Evolutionary conservation across 2,888 invertebrate species (phyloP).

Genomic region (Congeria kusceri): DNA sequence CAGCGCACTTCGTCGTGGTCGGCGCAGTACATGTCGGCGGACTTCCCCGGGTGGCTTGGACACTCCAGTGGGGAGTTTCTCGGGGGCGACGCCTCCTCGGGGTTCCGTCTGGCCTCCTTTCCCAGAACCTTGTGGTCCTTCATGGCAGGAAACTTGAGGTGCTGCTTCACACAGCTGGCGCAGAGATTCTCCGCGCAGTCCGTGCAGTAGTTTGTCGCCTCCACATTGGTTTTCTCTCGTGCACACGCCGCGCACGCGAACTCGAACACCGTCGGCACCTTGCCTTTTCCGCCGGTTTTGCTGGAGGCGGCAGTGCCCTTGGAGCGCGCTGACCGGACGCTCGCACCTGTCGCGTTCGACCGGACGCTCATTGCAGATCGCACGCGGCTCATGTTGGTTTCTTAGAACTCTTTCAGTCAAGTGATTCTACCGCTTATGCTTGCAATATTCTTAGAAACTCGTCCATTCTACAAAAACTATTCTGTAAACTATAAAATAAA

Average conservation of each 20-base stretch:
- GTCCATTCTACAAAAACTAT: no score
- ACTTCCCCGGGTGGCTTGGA: slow-evolving; percentile 42
- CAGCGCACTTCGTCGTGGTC: slow-evolving; percentile 57
- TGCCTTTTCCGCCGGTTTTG: background rate
- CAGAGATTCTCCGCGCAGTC: slow-evolving; percentile 56
- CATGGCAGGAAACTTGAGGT: slow-evolving; percentile 51
- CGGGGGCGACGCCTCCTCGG: background rate
- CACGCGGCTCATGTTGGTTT: slow-evolving; percentile 23
- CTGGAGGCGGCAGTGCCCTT: slow-evolving; percentile 10
- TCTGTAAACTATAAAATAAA: no score
- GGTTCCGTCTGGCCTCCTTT: slow-evolving; percentile 23
- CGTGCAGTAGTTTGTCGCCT: slow-evolving; percentile 51
- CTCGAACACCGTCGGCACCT: slow-evolving; percentile 5
- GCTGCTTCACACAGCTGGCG: slow-evolving; percentile 48
- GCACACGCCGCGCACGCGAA: slow-evolving; percentile 44
- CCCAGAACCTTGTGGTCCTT: slow-evolving; percentile 47
- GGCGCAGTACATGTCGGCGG: slow-evolving; percentile 57
- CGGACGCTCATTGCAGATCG: slow-evolving; percentile 23
- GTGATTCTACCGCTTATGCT: no score
- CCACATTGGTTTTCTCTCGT: slow-evolving; percentile 25
- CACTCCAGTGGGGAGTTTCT: slow-evolving; percentile 45
- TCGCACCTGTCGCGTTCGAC: slow-evolving; percentile 16
- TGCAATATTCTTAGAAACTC: no score
- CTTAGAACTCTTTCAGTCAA: no score
- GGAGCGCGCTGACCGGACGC: slow-evolving; percentile 21